Conservation (phyloP, 2,888 invertebrate genomes). For the Metallyticus violacea region DNA sequence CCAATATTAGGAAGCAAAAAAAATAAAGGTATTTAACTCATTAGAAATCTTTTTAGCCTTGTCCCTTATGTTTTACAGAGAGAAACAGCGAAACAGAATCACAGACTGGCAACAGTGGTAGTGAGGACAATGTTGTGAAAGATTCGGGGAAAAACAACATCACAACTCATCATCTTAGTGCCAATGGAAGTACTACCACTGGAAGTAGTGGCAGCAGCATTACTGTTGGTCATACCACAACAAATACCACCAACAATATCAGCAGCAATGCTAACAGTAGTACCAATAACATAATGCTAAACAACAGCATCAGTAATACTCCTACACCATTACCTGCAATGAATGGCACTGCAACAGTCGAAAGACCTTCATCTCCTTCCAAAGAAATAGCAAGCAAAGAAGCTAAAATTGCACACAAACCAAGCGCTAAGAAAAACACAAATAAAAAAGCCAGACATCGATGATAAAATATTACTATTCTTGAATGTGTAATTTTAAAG, state of each 20-base stretch:
- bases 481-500: background rate
- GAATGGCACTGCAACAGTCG: constrained; percentile 58
- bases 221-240: constrained; percentile 17
- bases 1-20: too few relatives aligned
- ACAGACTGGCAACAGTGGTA: constrained; percentile 62
- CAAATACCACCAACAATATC: constrained; percentile 36
- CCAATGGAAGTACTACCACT: constrained; percentile 13
- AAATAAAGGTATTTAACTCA: background rate
- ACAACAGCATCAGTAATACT: constrained; percentile 39
- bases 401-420: constrained; percentile 50
- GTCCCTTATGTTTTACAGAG: constrained; percentile 57
- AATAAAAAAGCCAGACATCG: constrained; percentile 82
- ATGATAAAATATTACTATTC: constrained; percentile 45
- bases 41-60: too few relatives aligned
- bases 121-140: constrained; percentile 46
- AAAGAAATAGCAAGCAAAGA: constrained; percentile 54
- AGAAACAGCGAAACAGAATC: constrained; percentile 86
- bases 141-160: constrained; percentile 30
- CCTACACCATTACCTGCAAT: constrained; percentile 44
- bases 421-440: constrained; percentile 66
- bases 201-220: background rate
- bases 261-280: constrained; percentile 25
- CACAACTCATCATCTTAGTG: constrained; percentile 29
- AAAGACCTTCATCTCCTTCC: constrained; percentile 29
- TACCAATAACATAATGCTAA: constrained; percentile 27